These are phyloP conservation scores for Drosophila nigritarsus DNA, from an alignment of 2,888 invertebrate species.

Conservation along the genomic window DNA sequence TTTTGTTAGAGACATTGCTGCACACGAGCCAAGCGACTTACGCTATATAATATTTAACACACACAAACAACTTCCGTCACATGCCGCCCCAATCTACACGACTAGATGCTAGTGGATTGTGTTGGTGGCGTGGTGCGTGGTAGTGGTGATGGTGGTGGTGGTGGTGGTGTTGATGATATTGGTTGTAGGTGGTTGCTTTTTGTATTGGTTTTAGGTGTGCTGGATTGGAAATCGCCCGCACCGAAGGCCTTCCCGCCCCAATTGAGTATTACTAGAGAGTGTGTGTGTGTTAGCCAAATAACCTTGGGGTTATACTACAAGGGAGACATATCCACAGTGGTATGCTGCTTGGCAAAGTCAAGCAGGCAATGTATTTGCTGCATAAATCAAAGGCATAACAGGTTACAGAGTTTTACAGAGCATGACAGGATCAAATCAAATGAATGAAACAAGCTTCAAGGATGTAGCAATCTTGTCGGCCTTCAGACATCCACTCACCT, in stretches of 20 bases:
- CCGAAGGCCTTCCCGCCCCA: conserved; percentile 33
- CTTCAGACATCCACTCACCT: conserved; percentile 87
- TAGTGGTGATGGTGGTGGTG: conserved; percentile 35
- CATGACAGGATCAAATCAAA: conserved; percentile 37
- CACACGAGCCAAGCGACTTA: conserved; percentile 70
- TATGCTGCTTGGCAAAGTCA: conserved; percentile 83
- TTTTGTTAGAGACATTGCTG: conserved; percentile 37
- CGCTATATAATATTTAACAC: conserved; percentile 50
- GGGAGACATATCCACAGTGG: conserved; percentile 62
- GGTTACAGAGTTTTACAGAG: conserved; percentile 55
- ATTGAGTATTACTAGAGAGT: conserved; percentile 50
- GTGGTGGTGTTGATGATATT: conserved; percentile 46
- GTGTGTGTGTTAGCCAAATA: conserved; percentile 62
- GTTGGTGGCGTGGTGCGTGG: conserved; percentile 32
- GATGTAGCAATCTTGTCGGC: conserved; percentile 39
- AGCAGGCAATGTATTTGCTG: conserved; percentile 84
- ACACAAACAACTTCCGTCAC: conserved; percentile 63
- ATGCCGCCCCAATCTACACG: conserved; percentile 56
- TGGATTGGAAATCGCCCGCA: conserved; percentile 23
- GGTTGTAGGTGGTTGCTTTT: conserved; percentile 39
- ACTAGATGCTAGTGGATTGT: conserved; percentile 56
- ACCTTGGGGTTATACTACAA: conserved; percentile 50
- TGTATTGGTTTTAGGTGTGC: conserved; percentile 27
- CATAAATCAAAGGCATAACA: conserved; percentile 72
- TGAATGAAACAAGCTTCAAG: conserved; percentile 51